Base-by-base conservation (phyloP, 2,888 invertebrate species). In the Pimpla rufipes region DNA sequence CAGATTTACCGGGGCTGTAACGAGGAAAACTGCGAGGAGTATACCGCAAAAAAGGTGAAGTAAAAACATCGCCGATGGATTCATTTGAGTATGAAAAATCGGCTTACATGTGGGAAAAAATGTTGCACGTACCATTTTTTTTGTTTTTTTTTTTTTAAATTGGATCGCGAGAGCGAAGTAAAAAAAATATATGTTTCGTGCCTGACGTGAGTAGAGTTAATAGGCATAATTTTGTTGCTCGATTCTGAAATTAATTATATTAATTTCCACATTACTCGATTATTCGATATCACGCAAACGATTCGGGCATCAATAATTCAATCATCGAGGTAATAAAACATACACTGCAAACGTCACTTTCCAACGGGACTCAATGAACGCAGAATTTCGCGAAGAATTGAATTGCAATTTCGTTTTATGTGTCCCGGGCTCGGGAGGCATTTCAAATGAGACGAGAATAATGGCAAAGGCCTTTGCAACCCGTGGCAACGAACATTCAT, bases 401-500 rank as follows among this genome's bases (percentile, higher is more conserved):
- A 4, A 13, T 23, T 29, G 57, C 23, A 57, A 29, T 57, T 29
- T n/a, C 23, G 29, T 57, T 13, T 57, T 23, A 8, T 21, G 16
- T 55, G 3, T 21, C n/a, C 4, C 29, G 13, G 57, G 5, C n/a
- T 57, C 57, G 57, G 57, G 11, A 29, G 21, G 57, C 23, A 29
- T 29, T 29, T 57, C 5, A 5, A 57, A 2, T 29, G 57, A 29
- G n/a, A n/a, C 57, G 29, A 29, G 13, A n/a, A 57, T 13, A 23
- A 57, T 23, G 8, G 13, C 29, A 23, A 57, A 57, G 29, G 57
- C 29, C 42, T 57, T 57, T 23, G 23, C 11, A 18, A 55, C 11
- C 5, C 57, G 13, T 21, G 29, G 13, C 62, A 62, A 18, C 62
- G 62, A 62, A 23, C 35, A 62, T 62, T 37, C 37, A 62, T 62